Conservation (phyloP, 2,113 vertebrate genomes). For the Hucho hucho region DNA sequence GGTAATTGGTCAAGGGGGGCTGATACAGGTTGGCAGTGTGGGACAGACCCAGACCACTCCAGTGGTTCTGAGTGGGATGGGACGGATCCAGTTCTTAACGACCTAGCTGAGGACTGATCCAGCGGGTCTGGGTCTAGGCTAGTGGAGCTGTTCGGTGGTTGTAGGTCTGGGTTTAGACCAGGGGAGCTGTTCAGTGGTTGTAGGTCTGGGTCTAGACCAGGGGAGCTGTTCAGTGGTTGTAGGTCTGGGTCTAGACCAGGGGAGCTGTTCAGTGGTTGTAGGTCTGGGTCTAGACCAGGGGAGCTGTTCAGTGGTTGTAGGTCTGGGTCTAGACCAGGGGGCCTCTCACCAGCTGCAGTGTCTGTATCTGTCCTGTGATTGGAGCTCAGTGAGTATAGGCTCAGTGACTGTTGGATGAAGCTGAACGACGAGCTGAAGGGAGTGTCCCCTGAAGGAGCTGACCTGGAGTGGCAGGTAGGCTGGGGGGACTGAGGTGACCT, state of each 20-base stretch:
- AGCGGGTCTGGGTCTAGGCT: slow-evolving; percentile 29
- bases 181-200: too few relatives aligned
- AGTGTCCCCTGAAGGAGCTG: background rate
- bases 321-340: background rate
- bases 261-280: too few relatives aligned
- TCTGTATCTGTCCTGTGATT: slow-evolving; percentile 3
- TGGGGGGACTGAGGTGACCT: too few relatives aligned
- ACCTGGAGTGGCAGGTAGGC: too few relatives aligned
- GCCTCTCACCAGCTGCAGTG: too few relatives aligned
- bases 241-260: too few relatives aligned
- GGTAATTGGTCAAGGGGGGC: slow-evolving; percentile 1
- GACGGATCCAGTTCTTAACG: background rate
- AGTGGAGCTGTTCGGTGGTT: too few relatives aligned
- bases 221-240: too few relatives aligned
- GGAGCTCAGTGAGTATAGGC: slow-evolving; percentile 25
- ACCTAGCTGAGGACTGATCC: background rate
- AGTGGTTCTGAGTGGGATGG: background rate
- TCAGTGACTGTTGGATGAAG: slow-evolving; percentile 84
- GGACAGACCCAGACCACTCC: background rate
- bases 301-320: too few relatives aligned
- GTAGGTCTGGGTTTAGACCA: too few relatives aligned
- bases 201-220: too few relatives aligned
- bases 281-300: too few relatives aligned
- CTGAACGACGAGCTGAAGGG: slow-evolving; percentile 85
- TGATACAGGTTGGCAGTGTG: background rate